phyloP scores from a whole-genome alignment of 1,140 invertebrate genomes.

The Megathymus violae region DNA sequence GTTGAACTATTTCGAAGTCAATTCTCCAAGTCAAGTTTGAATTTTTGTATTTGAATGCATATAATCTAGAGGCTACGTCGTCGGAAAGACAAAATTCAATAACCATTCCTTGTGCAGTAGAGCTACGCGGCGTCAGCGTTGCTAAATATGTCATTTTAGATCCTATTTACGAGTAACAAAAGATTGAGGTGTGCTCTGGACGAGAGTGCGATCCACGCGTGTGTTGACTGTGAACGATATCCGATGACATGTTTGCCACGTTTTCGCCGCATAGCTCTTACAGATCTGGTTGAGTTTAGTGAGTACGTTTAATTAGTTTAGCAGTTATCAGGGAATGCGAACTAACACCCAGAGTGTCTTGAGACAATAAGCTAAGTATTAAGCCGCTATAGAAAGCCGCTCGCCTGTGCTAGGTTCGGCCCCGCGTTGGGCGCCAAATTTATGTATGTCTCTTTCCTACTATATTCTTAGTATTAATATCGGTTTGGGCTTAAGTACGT shows the following conservation, averaged over 20 bases:
- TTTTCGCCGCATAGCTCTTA: constrained; percentile 1
- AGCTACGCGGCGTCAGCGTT: constrained; percentile 17
- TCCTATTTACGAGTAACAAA: too few species aligned
- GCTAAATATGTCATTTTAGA: too few species aligned
- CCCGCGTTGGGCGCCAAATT: constrained; percentile 34
- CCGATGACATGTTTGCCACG: background rate
- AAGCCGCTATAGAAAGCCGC: constrained; percentile 64
- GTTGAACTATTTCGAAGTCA: too few species aligned
- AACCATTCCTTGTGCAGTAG: background rate
- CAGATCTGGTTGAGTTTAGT: constrained; percentile 46
- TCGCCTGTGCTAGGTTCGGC: constrained; percentile 54
- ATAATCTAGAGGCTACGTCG: constrained; percentile 4
- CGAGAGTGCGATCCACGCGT: too few species aligned
- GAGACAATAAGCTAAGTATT: constrained; percentile 76
- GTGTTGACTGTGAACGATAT: too few species aligned
- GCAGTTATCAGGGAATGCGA: constrained; percentile 67
- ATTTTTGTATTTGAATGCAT: constrained; percentile 9
- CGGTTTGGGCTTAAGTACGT: too few species aligned
- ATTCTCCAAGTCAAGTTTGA: background rate
- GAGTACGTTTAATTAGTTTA: constrained; percentile 60
- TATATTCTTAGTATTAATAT: too few species aligned
- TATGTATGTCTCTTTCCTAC: constrained; percentile 10
- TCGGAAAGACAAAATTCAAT: constrained; percentile 14
- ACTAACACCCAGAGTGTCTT: constrained; percentile 74
- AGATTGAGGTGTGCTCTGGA: too few species aligned